These are phyloP conservation scores for Trichonephila clavipes DNA, from an alignment of 1,140 invertebrate genomes.

Conservation along the genomic window DNA sequence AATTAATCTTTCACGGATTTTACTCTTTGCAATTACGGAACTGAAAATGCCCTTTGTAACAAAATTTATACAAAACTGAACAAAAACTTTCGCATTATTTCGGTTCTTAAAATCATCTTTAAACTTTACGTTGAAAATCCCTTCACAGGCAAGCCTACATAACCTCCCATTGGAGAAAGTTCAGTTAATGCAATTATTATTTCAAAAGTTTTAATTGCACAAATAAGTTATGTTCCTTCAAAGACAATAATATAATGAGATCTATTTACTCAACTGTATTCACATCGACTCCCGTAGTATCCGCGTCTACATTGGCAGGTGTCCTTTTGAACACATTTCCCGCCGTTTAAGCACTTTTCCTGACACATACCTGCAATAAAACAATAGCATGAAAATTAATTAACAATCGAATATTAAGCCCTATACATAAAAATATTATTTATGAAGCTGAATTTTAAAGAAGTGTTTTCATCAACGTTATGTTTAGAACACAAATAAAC, in stretches of 20 bases:
- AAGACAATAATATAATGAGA: not conserved
- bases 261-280: constrained; percentile 89
- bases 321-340: constrained; percentile 95
- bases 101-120: too few species aligned
- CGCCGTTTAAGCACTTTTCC: constrained; percentile 95
- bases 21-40: too few species aligned
- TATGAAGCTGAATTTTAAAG: too few species aligned
- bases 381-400: not conserved
- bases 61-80: too few species aligned
- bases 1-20: too few species aligned
- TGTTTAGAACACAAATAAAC: too few species aligned
- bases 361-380: constrained; percentile 90
- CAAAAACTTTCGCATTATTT: too few species aligned
- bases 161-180: not conserved
- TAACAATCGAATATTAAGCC: not conserved
- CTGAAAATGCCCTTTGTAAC: too few species aligned
- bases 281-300: constrained; percentile 92
- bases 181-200: not conserved
- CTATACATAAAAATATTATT: too few species aligned
- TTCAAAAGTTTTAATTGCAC: not conserved
- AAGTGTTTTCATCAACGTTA: too few species aligned
- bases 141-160: too few species aligned
- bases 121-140: too few species aligned
- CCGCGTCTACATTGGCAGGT: constrained; percentile 93
- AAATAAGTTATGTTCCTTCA: not conserved